phyloP scores from a whole-genome alignment of 2,113 vertebrate species.

The Glaucidium brasilianum region DNA sequence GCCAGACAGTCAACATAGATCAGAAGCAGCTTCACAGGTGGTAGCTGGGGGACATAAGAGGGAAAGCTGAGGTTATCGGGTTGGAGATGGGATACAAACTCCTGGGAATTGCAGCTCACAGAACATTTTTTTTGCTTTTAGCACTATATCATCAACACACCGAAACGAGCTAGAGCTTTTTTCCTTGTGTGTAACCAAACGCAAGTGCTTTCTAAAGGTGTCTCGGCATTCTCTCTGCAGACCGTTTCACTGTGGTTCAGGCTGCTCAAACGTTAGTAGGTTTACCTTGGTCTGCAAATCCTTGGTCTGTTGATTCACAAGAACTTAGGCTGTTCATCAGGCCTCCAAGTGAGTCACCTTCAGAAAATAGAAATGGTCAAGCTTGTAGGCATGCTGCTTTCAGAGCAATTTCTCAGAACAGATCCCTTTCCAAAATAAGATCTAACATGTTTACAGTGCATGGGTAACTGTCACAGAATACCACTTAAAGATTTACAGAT shows the following conservation, averaged over 20 bases:
- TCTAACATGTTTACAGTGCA: background rate
- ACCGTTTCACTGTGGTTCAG: background rate
- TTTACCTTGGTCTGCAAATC: background rate
- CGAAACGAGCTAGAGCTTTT: background rate
- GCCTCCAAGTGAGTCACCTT: background rate
- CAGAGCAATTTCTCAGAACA: background rate
- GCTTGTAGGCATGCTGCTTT: background rate
- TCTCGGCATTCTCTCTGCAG: background rate
- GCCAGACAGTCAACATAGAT: background rate
- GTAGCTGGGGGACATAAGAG: background rate
- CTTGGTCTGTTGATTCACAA: background rate
- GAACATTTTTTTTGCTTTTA: background rate
- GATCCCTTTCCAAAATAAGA: background rate
- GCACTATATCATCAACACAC: background rate
- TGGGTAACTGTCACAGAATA: background rate
- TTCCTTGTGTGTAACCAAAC: background rate
- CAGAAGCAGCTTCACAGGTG: background rate
- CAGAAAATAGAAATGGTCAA: background rate
- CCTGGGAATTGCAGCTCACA: background rate
- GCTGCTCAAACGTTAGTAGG: background rate
- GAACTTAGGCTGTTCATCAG: background rate
- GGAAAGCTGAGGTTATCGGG: background rate
- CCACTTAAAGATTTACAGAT: background rate
- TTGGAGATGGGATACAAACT: background rate
- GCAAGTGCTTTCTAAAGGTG: background rate